A percentile compares a stretch with the other conserved stretches of the same genome.
These are phyloP conservation scores for Podotricha telesiphe DNA, from an alignment of 2,888 invertebrate genomes.

Conservation along the genomic window DNA sequence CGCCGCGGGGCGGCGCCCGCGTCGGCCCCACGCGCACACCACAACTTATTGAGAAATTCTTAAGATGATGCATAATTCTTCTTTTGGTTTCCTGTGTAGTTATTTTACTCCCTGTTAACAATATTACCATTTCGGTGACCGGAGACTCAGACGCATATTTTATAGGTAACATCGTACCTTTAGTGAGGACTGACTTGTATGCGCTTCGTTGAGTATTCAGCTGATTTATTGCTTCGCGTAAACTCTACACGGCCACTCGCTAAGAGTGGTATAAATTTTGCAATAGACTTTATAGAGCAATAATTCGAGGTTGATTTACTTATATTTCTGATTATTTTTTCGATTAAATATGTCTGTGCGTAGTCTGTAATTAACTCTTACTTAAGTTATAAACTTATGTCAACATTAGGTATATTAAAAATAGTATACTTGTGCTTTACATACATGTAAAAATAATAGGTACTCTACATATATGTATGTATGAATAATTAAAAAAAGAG, in stretches of 20 bases:
- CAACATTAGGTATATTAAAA: neutral
- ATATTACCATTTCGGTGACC: constrained; percentile 80
- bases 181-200: constrained; percentile 53
- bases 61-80: constrained; percentile 79
- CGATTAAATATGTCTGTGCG: neutral
- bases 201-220: constrained; percentile 53
- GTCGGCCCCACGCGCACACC: constrained; percentile 76
- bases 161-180: constrained; percentile 59
- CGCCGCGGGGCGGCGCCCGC: constrained; percentile 76
- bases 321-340: constrained; percentile 11
- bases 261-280: constrained; percentile 39
- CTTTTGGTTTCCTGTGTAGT: constrained; percentile 74
- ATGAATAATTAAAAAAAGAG: neutral
- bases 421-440: neutral
- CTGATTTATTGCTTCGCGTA: constrained; percentile 65
- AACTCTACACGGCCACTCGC: constrained; percentile 45
- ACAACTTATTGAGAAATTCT: constrained; percentile 82
- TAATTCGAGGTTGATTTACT: constrained; percentile 39
- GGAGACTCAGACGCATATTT: constrained; percentile 73
- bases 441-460: too few species aligned
- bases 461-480: too few species aligned
- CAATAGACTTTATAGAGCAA: constrained; percentile 39
- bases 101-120: constrained; percentile 81
- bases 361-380: neutral
- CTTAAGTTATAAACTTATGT: neutral